Evolutionary conservation across 92 coral and sea anemone genomes (phyloP).

Genomic region (Phenganax subtilis): DNA sequence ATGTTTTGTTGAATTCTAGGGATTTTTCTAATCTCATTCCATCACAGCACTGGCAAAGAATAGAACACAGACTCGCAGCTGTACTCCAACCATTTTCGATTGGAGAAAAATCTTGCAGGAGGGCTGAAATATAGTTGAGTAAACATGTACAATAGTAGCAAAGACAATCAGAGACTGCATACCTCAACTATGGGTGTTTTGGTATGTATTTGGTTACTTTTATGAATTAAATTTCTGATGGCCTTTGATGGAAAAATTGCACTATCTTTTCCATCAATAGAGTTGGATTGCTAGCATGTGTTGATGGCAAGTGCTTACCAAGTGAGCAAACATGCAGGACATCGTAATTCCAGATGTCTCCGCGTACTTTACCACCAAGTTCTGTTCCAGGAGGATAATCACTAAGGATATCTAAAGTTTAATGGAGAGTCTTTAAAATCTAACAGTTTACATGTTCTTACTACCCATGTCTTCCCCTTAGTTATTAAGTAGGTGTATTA

Average conservation of each 20-base stretch:
- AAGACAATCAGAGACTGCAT: background rate
- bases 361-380: slow-evolving; percentile 62
- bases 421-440: background rate
- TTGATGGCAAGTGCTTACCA: slow-evolving; percentile 48
- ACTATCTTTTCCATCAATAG: background rate
- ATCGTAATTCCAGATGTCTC: slow-evolving; percentile 79
- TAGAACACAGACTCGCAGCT: slow-evolving; percentile 66
- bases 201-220: background rate
- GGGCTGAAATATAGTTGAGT: slow-evolving; percentile 46
- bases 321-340: slow-evolving; percentile 78
- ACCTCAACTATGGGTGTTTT: too few species aligned
- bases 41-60: slow-evolving; percentile 90
- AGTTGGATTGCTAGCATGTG: too few species aligned
- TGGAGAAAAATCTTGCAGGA: slow-evolving; percentile 78
- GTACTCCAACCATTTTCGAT: slow-evolving; percentile 80
- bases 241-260: background rate
- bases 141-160: background rate
- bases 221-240: background rate
- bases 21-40: slow-evolving; percentile 66
- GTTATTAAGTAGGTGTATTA: background rate
- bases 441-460: background rate
- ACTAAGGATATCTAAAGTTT: slow-evolving; percentile 66
- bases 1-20: slow-evolving; percentile 57
- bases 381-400: slow-evolving; percentile 59
- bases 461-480: background rate